Conservation (phyloP, 2,888 invertebrate genomes). For the Zhuqinia jingwanae region DNA sequence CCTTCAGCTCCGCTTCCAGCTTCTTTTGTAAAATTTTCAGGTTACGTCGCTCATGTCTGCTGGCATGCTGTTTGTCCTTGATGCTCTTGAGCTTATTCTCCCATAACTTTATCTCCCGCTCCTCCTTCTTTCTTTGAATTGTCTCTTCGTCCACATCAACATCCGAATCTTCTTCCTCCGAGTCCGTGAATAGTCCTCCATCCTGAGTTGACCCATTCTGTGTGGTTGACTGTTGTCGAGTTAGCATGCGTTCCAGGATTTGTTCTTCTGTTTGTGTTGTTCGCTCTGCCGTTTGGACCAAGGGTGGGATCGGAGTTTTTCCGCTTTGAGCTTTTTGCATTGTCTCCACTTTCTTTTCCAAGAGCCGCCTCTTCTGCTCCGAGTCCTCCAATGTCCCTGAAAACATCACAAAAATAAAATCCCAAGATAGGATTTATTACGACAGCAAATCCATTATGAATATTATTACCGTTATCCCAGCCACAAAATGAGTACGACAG, state of each 20-base stretch:
- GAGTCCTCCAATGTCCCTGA: conserved; percentile 84
- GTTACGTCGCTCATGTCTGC: conserved; percentile 89
- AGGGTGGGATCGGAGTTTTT: conserved; percentile 70
- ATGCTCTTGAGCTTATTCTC: conserved; percentile 82
- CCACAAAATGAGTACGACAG: neutral
- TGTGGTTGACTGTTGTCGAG: conserved; percentile 80
- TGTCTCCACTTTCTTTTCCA: conserved; percentile 89
- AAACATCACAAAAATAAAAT: neutral
- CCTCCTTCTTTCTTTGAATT: conserved; percentile 83
- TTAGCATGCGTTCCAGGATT: conserved; percentile 72
- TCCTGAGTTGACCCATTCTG: conserved; percentile 82
- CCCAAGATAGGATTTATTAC: neutral
- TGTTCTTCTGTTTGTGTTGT: conserved; percentile 78
- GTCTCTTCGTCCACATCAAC: conserved; percentile 85
- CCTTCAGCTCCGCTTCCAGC: conserved; percentile 87
- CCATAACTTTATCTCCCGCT: conserved; percentile 87
- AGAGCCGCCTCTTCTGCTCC: conserved; percentile 87
- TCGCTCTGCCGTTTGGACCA: conserved; percentile 76
- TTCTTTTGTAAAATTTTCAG: conserved; percentile 91
- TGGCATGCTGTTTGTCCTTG: conserved; percentile 86
- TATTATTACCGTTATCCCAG: conserved; percentile 10
- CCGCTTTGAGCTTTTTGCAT: conserved; percentile 82
- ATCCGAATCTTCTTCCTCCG: conserved; percentile 70
- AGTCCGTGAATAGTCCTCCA: conserved; percentile 16
- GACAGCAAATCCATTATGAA: conserved; percentile 33